These are phyloP conservation scores for Pachyseris speciosa DNA, from an alignment of 64 coral and sea anemone genomes.

Conservation along the genomic window DNA sequence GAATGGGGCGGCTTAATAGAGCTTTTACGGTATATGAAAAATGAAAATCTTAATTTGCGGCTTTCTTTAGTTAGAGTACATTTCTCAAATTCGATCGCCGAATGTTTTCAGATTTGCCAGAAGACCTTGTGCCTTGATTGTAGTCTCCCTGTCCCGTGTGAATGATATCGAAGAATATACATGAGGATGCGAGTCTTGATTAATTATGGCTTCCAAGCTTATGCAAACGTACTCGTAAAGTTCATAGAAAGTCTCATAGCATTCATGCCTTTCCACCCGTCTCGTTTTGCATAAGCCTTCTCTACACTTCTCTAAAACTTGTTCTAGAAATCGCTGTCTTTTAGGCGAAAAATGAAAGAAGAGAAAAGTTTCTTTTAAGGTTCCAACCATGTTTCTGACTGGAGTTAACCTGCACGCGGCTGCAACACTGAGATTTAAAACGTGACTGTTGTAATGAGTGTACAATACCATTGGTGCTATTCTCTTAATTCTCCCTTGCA, in stretches of 20 bases:
- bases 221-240: conserved; percentile 55
- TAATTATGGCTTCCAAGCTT: conserved; percentile 24
- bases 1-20: too few species aligned
- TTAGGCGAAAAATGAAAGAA: conserved; percentile 43
- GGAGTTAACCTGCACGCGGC: conserved; percentile 21
- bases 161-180: conserved; percentile 2
- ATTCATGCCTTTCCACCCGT: conserved; percentile 50
- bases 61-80: too few species aligned
- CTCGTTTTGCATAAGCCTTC: conserved; percentile 60
- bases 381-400: conserved; percentile 37
- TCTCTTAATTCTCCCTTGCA: conserved; percentile 33
- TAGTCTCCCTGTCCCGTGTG: conserved; percentile 57
- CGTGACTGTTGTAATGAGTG: conserved; percentile 39
- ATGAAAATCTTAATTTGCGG: too few species aligned
- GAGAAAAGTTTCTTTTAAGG: conserved; percentile 32
- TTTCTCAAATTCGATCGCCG: too few species aligned
- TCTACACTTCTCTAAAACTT: conserved; percentile 23
- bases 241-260: conserved; percentile 60
- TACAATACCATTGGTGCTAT: conserved; percentile 35
- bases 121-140: conserved; percentile 72
- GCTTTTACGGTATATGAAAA: too few species aligned
- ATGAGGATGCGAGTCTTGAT: conserved; percentile 48
- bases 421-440: conserved; percentile 51
- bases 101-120: conserved; percentile 60
- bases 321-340: conserved; percentile 34